A percentile compares a stretch with the other conserved stretches of the same genome.
These are phyloP conservation scores for Dicranocentrus wangi DNA, from an alignment of 2,888 invertebrate species.

Conservation along the genomic window DNA sequence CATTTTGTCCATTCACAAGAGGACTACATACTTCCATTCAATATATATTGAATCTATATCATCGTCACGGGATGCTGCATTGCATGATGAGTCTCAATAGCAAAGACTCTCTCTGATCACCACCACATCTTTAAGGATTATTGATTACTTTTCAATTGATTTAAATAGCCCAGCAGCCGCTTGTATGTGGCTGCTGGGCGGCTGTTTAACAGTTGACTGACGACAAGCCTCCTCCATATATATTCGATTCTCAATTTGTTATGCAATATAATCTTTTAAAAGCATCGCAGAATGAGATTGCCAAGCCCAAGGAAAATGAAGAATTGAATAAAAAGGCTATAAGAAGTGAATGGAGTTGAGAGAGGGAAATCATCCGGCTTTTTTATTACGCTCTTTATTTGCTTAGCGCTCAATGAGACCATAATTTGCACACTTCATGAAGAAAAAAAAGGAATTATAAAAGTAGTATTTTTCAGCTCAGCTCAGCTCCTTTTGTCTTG, in stretches of 20 bases:
- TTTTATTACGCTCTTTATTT: neutral
- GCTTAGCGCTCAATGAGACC: neutral
- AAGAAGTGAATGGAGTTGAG: slow-evolving; percentile 26
- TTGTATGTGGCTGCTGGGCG: slow-evolving; percentile 25
- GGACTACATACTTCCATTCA: neutral
- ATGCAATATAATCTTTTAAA: slow-evolving; percentile 9
- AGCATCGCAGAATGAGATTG: slow-evolving; percentile 13
- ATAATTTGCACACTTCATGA: neutral
- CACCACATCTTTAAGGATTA: too few relatives aligned
- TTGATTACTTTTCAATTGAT: neutral
- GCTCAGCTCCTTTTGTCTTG: too few relatives aligned
- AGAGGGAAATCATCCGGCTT: slow-evolving; percentile 55
- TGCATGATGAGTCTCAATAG: too few relatives aligned
- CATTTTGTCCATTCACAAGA: neutral
- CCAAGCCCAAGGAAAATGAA: slow-evolving; percentile 36
- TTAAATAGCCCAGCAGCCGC: neutral
- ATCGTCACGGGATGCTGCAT: too few relatives aligned
- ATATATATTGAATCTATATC: neutral
- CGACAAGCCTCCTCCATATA: slow-evolving; percentile 25
- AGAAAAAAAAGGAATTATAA: too few relatives aligned
- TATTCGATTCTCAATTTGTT: slow-evolving; percentile 5
- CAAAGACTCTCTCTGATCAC: too few relatives aligned
- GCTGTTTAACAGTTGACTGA: slow-evolving; percentile 44
- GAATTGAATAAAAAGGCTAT: neutral
- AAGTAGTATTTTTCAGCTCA: too few relatives aligned